These are phyloP conservation scores for Arremon brunneinucha DNA, from an alignment of 2,797 vertebrate species.

Conservation along the genomic window DNA sequence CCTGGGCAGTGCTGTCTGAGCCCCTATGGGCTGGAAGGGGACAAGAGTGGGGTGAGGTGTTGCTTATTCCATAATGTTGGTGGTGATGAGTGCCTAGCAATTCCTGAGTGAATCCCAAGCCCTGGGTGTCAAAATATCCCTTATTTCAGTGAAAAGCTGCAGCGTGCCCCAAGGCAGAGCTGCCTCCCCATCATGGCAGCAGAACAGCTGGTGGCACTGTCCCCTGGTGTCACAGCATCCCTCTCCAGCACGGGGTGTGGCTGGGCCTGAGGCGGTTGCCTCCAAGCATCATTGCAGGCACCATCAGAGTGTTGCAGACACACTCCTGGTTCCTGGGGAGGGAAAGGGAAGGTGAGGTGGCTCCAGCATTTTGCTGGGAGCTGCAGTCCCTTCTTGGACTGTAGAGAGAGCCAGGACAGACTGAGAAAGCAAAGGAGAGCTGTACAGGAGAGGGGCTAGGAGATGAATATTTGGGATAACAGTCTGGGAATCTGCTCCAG, in stretches of 20 bases:
- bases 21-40: background rate
- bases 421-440: background rate
- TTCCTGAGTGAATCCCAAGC: background rate
- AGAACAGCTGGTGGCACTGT: background rate
- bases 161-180: background rate
- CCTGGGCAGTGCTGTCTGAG: background rate
- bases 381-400: background rate
- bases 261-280: background rate
- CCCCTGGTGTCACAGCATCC: background rate
- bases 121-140: background rate
- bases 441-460: background rate
- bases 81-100: background rate
- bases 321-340: background rate
- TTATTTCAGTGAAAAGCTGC: background rate
- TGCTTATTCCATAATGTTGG: fast-evolving
- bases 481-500: background rate
- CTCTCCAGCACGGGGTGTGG: fast-evolving
- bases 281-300: fast-evolving
- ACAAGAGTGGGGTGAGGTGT: background rate
- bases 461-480: background rate
- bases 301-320: fast-evolving
- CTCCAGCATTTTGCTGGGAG: background rate
- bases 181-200: background rate
- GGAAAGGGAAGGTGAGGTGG: background rate
- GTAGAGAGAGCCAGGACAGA: background rate